phyloP scores from a whole-genome alignment of 2,797 vertebrate genomes.

The Graptemys geographica region DNA sequence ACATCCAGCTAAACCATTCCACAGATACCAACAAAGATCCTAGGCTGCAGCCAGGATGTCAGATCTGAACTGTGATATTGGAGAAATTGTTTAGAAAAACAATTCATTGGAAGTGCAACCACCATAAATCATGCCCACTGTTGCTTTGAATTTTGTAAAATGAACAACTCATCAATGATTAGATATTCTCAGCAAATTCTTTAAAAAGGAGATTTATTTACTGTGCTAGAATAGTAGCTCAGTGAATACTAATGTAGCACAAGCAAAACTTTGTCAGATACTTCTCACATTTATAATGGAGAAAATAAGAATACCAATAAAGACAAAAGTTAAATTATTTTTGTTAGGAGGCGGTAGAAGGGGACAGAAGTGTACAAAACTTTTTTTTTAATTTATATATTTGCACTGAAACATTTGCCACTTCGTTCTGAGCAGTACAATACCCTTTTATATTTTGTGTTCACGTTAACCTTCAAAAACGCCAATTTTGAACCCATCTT shows the following conservation, averaged over 20 bases:
- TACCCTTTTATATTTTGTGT: fast-evolving
- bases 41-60: not conserved
- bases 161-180: not conserved
- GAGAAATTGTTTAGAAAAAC: not conserved
- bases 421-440: not conserved
- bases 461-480: not conserved
- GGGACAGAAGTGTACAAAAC: not conserved
- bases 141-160: not conserved
- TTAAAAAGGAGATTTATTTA: not conserved
- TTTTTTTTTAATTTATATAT: not conserved
- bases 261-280: not conserved
- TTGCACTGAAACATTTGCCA: not conserved
- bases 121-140: fast-evolving
- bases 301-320: not conserved
- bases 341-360: not conserved
- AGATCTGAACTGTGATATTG: not conserved
- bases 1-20: not conserved
- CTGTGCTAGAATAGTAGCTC: not conserved
- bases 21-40: not conserved
- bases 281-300: fast-evolving
- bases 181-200: not conserved
- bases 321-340: not conserved
- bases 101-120: not conserved
- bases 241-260: not conserved
- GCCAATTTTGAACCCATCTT: slow-evolving; percentile 8